Conservation (phyloP, 2,797 vertebrate species). For the Micrastur ruficollis region DNA sequence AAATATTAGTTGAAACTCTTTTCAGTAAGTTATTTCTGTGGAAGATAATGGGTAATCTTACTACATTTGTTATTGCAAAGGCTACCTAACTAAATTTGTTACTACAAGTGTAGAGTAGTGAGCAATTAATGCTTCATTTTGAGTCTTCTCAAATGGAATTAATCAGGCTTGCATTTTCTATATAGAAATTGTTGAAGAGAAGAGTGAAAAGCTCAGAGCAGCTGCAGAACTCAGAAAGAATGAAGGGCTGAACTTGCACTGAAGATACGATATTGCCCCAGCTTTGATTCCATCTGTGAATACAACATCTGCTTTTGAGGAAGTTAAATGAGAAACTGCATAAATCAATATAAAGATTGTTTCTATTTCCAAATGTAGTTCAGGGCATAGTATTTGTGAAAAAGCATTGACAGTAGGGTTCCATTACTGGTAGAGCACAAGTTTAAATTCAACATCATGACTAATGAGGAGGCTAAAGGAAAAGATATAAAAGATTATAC, state of each 20-base stretch:
- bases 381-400: neutral
- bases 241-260: constrained; percentile 40
- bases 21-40: constrained; percentile 49
- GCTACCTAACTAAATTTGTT: constrained; percentile 56
- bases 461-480: neutral
- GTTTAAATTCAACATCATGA: neutral
- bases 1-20: constrained; percentile 47
- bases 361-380: constrained; percentile 31
- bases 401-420: neutral
- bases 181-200: constrained; percentile 39
- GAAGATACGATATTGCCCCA: neutral
- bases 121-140: constrained; percentile 50
- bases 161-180: constrained; percentile 56
- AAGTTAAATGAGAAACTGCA: constrained; percentile 44
- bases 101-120: constrained; percentile 13
- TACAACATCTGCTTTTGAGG: constrained; percentile 57
- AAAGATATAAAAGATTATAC: neutral
- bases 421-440: neutral
- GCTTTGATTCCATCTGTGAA: constrained; percentile 53
- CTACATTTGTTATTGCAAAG: constrained; percentile 40
- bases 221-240: constrained; percentile 51
- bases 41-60: constrained; percentile 58
- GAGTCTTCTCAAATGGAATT: constrained; percentile 47
- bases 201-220: constrained; percentile 47
- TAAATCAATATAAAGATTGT: constrained; percentile 28